Conservation (phyloP, 1,140 invertebrate species). For the Arctopsyche grandis region DNA sequence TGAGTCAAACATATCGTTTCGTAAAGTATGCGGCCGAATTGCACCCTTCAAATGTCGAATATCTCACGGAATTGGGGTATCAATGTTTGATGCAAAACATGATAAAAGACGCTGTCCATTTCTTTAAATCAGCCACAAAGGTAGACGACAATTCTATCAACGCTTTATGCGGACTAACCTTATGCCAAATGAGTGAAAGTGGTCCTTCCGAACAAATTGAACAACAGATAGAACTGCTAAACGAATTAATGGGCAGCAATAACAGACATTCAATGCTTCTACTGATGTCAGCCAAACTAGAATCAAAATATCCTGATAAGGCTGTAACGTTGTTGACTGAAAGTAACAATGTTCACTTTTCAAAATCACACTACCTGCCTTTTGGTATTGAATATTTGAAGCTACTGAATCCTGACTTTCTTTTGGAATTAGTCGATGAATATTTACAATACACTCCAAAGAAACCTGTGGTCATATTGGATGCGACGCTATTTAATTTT, state of each 20-base stretch:
- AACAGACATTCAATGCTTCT: constrained; percentile 69
- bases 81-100: constrained; percentile 79
- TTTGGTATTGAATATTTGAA: constrained; percentile 82
- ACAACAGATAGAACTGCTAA: constrained; percentile 88
- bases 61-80: constrained; percentile 84
- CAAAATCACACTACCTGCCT: constrained; percentile 69
- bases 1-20: constrained; percentile 78
- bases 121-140: constrained; percentile 83
- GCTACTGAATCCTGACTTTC: constrained; percentile 85
- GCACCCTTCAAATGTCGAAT: constrained; percentile 73
- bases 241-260: constrained; percentile 80
- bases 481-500: constrained; percentile 60
- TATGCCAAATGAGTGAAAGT: constrained; percentile 78
- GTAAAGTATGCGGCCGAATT: constrained; percentile 80
- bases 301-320: constrained; percentile 69
- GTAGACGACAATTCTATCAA: constrained; percentile 84
- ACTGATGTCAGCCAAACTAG: constrained; percentile 77
- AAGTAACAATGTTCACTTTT: constrained; percentile 76
- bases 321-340: constrained; percentile 74
- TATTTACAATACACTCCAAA: constrained; percentile 80
- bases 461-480: constrained; percentile 65
- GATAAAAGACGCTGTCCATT: constrained; percentile 80
- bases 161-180: constrained; percentile 82
- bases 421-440: constrained; percentile 81
- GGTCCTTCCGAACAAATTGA: constrained; percentile 74